Conservation (phyloP, 35 echinoderm and acorn worm genomes). For the Heliocidaris tuberculata region DNA sequence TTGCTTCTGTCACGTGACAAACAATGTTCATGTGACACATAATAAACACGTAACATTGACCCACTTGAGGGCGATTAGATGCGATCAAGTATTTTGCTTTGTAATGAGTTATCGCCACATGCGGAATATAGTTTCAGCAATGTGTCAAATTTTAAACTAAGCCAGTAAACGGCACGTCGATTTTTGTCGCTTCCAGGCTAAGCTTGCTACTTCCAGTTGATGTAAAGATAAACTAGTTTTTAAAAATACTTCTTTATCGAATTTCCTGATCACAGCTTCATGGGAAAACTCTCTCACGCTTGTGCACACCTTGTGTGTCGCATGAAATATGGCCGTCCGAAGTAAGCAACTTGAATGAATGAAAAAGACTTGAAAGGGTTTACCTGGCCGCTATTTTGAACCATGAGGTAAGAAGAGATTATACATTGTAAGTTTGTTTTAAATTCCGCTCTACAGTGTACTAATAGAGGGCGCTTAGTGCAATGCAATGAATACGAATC, state of each 20-base stretch:
- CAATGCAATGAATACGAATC: too few relatives aligned
- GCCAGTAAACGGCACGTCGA: background rate
- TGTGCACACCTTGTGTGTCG: background rate
- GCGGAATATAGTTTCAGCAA: background rate
- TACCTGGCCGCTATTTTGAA: too few relatives aligned
- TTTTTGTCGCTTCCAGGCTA: background rate
- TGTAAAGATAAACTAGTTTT: constrained; percentile 18
- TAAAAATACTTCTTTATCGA: constrained; percentile 24
- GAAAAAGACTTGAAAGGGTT: background rate
- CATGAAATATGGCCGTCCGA: background rate
- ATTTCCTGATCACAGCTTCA: background rate
- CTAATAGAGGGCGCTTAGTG: too few relatives aligned
- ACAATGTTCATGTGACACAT: too few relatives aligned
- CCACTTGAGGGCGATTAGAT: background rate
- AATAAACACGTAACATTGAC: background rate
- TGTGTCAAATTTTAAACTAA: constrained; percentile 3
- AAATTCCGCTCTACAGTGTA: too few relatives aligned
- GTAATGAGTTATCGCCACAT: background rate
- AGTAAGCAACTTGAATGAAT: background rate
- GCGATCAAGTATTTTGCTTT: background rate
- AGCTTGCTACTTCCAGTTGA: background rate
- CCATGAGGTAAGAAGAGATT: too few relatives aligned
- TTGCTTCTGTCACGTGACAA: background rate
- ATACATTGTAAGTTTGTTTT: too few relatives aligned
- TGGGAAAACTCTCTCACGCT: constrained; percentile 8